These are phyloP conservation scores for Dasyornis broadbenti DNA, from an alignment of 2,113 vertebrate genomes.

Conservation along the genomic window DNA sequence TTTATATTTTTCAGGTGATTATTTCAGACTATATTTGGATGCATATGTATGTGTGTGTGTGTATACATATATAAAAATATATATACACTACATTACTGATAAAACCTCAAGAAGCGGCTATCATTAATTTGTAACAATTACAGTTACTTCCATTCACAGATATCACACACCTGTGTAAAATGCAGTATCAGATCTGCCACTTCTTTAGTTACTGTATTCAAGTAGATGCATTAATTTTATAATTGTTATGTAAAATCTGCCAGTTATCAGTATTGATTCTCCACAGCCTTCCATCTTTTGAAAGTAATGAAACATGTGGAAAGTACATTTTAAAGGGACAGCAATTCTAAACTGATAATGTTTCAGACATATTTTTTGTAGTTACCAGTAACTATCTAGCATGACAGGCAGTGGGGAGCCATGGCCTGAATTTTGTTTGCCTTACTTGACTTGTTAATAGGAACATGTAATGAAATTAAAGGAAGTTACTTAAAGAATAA, in stretches of 20 bases:
- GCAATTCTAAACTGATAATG: not conserved
- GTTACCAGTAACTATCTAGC: not conserved
- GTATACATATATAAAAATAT: not conserved
- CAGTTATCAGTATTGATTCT: not conserved
- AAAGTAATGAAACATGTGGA: not conserved
- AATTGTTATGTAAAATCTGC: not conserved
- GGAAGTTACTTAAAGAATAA: not conserved
- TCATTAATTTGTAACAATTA: slow-evolving; percentile 32
- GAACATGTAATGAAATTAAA: not conserved
- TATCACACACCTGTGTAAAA: slow-evolving; percentile 9
- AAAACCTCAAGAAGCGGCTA: slow-evolving; percentile 28
- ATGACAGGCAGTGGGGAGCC: not conserved
- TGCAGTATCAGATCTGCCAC: not conserved
- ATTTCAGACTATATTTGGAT: slow-evolving; percentile 26
- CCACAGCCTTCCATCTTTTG: not conserved
- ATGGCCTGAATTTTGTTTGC: not conserved
- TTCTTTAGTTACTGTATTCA: not conserved
- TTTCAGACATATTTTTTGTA: not conserved
- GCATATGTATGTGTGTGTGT: not conserved
- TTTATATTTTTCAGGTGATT: slow-evolving; percentile 35
- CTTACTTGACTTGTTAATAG: not conserved
- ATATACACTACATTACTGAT: slow-evolving; percentile 37
- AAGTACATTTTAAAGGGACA: not conserved
- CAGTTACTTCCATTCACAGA: slow-evolving; percentile 57
- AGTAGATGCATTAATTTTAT: not conserved